These are phyloP conservation scores for Tiliacea citrago DNA, from an alignment of 2,888 invertebrate species.

Conservation along the genomic window DNA sequence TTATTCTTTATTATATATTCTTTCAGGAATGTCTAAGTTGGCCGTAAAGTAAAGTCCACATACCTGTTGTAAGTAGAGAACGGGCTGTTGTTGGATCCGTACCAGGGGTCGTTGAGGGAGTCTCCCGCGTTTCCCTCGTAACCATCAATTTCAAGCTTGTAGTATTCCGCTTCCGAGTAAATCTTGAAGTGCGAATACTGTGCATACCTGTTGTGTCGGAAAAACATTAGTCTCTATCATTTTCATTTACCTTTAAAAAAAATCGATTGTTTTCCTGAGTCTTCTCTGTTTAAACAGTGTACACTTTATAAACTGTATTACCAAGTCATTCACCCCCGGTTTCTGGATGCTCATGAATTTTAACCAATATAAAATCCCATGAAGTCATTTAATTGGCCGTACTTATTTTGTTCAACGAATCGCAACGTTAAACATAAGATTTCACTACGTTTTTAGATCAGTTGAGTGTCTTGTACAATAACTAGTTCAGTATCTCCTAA, in stretches of 20 bases:
- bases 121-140: slow-evolving; percentile 98
- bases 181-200: slow-evolving; percentile 98
- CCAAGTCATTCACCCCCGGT: not conserved
- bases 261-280: no score
- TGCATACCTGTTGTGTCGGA: slow-evolving; percentile 92
- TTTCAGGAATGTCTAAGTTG: not conserved
- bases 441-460: not conserved
- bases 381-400: not conserved
- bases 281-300: not conserved
- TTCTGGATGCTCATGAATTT: not conserved
- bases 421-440: not conserved
- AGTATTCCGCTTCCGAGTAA: slow-evolving; percentile 97
- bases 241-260: not conserved
- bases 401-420: not conserved
- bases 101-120: slow-evolving; percentile 98
- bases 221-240: not conserved
- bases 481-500: slow-evolving; percentile 13
- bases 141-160: slow-evolving; percentile 97
- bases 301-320: not conserved
- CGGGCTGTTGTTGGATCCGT: slow-evolving; percentile 97
- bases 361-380: not conserved
- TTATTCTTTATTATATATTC: no score
- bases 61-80: slow-evolving; percentile 98
- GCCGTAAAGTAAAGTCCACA: slow-evolving; percentile 51
- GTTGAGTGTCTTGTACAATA: not conserved